Evolutionary conservation across 2,113 vertebrate genomes (phyloP).

Genomic region (Nestor notabilis): DNA sequence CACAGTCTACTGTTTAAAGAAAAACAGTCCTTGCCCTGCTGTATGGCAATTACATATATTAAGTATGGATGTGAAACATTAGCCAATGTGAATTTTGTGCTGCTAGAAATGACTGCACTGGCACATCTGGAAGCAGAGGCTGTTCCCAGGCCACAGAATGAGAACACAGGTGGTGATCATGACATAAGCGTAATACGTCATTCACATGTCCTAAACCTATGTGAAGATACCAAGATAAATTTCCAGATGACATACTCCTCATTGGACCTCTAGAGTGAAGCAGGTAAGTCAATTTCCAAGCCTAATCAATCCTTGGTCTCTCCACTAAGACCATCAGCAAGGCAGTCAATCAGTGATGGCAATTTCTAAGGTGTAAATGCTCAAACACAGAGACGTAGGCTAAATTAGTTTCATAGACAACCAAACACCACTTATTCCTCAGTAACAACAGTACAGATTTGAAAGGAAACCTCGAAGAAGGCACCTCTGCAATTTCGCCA

Average conservation of each 20-base stretch:
- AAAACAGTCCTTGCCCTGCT: background rate
- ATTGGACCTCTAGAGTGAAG: background rate
- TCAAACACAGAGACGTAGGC: background rate
- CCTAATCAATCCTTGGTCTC: background rate
- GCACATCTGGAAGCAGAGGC: background rate
- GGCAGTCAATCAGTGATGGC: background rate
- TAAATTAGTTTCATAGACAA: background rate
- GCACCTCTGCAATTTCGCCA: background rate
- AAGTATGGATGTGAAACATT: background rate
- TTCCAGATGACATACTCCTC: background rate
- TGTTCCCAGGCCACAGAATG: background rate
- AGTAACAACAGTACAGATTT: background rate
- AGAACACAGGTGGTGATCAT: background rate
- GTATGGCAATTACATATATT: background rate
- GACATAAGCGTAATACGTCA: background rate
- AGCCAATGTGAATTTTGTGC: background rate
- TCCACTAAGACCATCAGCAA: background rate
- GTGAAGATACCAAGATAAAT: background rate
- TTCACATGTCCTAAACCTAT: background rate
- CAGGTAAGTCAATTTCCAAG: background rate
- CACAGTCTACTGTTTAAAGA: background rate
- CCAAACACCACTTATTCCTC: background rate
- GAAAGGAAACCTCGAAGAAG: background rate
- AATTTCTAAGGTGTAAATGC: background rate
- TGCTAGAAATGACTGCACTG: background rate